Conservation (phyloP, 2,888 invertebrate genomes). For the Lordiphosa fenestrarum region DNA sequence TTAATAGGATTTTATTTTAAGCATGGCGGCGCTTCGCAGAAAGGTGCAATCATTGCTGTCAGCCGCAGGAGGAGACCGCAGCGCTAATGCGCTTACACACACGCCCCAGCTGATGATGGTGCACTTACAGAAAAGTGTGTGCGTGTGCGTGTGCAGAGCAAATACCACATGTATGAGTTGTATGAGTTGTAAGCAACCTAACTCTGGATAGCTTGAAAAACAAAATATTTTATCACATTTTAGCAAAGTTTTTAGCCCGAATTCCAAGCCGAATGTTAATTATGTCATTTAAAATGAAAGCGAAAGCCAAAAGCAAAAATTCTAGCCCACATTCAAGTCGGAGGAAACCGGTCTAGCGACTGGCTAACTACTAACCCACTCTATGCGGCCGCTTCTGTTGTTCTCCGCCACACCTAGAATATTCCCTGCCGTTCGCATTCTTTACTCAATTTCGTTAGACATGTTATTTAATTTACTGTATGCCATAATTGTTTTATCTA, state of each 20-base stretch:
- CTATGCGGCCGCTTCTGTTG: conserved; percentile 24
- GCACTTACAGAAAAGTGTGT: conserved; percentile 36
- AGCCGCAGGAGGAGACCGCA: conserved; percentile 60
- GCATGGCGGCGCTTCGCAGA: conserved; percentile 40
- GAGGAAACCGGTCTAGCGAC: conserved; percentile 46
- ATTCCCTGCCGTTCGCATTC: conserved; percentile 15
- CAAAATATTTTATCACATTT: no score
- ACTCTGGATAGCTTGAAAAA: no score
- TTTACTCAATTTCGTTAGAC: conserved; percentile 43
- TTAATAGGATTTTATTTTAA: conserved; percentile 33
- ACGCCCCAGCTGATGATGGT: conserved; percentile 50
- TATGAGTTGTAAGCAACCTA: conserved; percentile 38
- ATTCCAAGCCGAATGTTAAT: conserved; percentile 28
- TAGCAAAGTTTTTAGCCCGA: background rate
- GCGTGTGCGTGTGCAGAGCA: conserved; percentile 28
- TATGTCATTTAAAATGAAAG: conserved; percentile 47
- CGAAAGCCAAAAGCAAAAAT: conserved; percentile 36
- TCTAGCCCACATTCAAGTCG: conserved; percentile 41
- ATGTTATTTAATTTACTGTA: conserved; percentile 60
- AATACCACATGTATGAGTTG: conserved; percentile 75
- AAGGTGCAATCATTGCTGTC: conserved; percentile 46
- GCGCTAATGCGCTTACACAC: conserved; percentile 59
- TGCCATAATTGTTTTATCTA: conserved; percentile 66
- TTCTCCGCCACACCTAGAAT: conserved; percentile 32
- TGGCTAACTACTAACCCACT: conserved; percentile 48